phyloP scores from a whole-genome alignment of 1,140 invertebrate species.

The Lepidurus apus region DNA sequence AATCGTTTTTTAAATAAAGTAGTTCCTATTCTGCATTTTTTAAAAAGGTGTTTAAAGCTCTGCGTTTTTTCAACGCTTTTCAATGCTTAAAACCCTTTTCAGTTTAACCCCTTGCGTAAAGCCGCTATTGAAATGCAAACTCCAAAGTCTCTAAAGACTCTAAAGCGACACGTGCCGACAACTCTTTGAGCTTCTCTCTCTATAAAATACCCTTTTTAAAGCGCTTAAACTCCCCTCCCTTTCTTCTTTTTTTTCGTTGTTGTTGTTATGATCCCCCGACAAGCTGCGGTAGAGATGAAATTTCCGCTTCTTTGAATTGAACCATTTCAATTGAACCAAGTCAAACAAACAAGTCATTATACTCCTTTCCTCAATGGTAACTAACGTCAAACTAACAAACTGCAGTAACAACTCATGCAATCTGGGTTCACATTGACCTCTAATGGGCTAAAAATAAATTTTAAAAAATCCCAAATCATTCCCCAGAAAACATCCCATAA shows the following conservation, averaged over 20 bases:
- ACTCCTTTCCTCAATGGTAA: slow-evolving; percentile 4
- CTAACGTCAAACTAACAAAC: slow-evolving; percentile 9
- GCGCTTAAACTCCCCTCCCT: neutral
- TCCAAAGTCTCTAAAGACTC: neutral
- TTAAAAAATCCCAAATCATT: too few relatives aligned
- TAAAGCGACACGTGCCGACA: neutral
- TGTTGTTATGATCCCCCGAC: neutral
- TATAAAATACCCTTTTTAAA: neutral
- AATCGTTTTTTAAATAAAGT: neutral
- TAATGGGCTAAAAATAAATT: too few relatives aligned
- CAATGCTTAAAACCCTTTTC: neutral
- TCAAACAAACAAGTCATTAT: neutral
- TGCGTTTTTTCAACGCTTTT: neutral
- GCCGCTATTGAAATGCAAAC: slow-evolving; percentile 14
- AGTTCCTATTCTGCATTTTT: neutral
- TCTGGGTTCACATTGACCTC: neutral
- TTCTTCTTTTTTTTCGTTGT: neutral
- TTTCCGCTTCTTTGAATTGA: slow-evolving; percentile 16
- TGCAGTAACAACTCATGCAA: neutral
- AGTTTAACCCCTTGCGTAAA: slow-evolving; percentile 7
- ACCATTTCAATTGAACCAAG: slow-evolving; percentile 5
- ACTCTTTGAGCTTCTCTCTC: neutral
- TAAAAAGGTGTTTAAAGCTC: neutral
- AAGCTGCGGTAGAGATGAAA: neutral
- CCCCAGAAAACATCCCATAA: too few relatives aligned